A percentile compares a stretch with the other conserved stretches of the same genome.
These are phyloP conservation scores for Eupithecia tripunctaria DNA, from an alignment of 2,888 invertebrate genomes.

Conservation along the genomic window DNA sequence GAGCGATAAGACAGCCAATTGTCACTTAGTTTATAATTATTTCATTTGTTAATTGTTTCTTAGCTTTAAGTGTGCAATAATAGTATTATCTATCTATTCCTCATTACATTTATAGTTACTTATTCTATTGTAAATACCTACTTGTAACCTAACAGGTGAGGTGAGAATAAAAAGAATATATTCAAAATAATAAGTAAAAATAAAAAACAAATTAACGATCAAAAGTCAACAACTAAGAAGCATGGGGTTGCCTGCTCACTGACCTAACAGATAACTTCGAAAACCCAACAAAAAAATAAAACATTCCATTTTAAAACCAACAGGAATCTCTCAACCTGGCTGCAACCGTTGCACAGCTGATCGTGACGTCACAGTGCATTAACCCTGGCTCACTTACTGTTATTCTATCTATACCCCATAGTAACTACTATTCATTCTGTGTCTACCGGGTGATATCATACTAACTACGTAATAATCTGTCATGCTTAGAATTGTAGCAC, in stretches of 20 bases:
- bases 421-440: conserved; percentile 42
- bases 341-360: conserved; percentile 70
- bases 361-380: conserved; percentile 76
- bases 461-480: conserved; percentile 22
- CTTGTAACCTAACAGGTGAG: not conserved
- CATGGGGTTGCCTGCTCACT: not conserved
- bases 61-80: too few species aligned
- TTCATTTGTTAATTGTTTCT: too few species aligned
- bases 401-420: conserved; percentile 22
- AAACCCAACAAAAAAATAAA: conserved; percentile 9
- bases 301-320: conserved; percentile 54
- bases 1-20: too few species aligned
- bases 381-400: conserved; percentile 57
- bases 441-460: conserved; percentile 25
- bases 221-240: not conserved
- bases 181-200: not conserved
- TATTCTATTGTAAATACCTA: not conserved
- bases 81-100: too few species aligned
- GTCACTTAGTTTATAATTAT: too few species aligned
- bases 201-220: not conserved
- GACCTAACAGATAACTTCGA: not conserved
- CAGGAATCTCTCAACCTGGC: conserved; percentile 21
- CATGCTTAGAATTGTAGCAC: conserved; percentile 32
- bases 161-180: not conserved
- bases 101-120: too few species aligned